Conservation (phyloP, 2,113 vertebrate species). For the Actenoides hombroni region DNA sequence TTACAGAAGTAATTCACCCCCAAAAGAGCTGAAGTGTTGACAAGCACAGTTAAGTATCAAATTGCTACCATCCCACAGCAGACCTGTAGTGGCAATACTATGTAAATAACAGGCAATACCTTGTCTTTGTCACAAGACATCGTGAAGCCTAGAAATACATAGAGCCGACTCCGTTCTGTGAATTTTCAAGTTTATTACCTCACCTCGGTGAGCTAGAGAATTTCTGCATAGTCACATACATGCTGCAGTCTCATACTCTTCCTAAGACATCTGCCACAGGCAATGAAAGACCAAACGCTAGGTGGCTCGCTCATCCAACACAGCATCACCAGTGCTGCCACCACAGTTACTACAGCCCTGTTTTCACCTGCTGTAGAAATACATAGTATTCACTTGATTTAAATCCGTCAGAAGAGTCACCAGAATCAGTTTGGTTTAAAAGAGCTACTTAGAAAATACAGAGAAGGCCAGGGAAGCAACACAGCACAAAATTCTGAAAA, state of each 20-base stretch:
- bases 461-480: background rate
- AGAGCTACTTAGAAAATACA: background rate
- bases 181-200: background rate
- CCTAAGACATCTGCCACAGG: background rate
- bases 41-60: background rate
- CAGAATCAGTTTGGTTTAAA: background rate
- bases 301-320: background rate
- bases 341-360: rapidly evolving
- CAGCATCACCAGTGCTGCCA: background rate
- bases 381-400: background rate
- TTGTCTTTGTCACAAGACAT: background rate
- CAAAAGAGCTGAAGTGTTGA: background rate
- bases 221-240: background rate
- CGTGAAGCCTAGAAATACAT: background rate
- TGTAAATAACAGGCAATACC: background rate
- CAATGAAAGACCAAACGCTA: background rate
- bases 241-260: background rate
- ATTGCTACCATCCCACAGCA: background rate
- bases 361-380: background rate
- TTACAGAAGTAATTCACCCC: background rate
- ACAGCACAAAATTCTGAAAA: background rate
- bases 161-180: background rate
- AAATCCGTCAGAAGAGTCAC: background rate
- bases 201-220: background rate
- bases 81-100: too few species aligned